phyloP scores from a whole-genome alignment of 2,888 invertebrate species.

The Alentia gelatinosa region DNA sequence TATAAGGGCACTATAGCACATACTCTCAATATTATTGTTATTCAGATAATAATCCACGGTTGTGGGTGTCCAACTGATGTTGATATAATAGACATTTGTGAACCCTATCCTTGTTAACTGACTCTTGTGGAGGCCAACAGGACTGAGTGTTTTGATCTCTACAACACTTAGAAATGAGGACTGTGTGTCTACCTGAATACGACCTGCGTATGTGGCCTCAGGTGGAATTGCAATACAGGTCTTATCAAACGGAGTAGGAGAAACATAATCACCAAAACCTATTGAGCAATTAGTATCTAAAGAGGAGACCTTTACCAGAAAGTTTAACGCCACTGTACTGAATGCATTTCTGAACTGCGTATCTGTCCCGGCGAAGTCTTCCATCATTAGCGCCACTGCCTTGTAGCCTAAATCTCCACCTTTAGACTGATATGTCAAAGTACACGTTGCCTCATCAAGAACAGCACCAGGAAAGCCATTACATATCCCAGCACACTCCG shows the following conservation, averaged over 20 bases:
- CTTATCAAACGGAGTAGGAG: neutral
- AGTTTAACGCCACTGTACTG: constrained; percentile 26
- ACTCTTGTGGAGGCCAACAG: neutral
- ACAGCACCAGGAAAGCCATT: constrained; percentile 36
- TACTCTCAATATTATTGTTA: neutral
- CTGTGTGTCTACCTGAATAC: neutral
- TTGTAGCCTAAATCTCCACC: neutral
- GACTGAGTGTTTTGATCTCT: neutral
- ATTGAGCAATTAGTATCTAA: neutral
- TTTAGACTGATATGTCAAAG: neutral
- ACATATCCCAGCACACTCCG: constrained; percentile 33
- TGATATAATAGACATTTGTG: neutral
- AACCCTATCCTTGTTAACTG: neutral
- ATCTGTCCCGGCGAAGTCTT: neutral
- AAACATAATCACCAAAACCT: neutral
- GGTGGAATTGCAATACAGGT: neutral
- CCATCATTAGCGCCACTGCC: constrained; percentile 26
- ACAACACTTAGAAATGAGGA: neutral
- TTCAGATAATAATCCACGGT: neutral
- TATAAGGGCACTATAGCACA: neutral
- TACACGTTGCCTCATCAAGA: neutral
- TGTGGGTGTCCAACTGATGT: neutral
- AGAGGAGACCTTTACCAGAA: neutral
- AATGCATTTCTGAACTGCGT: neutral
- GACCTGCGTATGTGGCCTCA: neutral